A percentile compares a stretch with the other conserved stretches of the same genome.
Conservation (phyloP, 2,888 invertebrate species). For the Drosophila longiperda region DNA sequence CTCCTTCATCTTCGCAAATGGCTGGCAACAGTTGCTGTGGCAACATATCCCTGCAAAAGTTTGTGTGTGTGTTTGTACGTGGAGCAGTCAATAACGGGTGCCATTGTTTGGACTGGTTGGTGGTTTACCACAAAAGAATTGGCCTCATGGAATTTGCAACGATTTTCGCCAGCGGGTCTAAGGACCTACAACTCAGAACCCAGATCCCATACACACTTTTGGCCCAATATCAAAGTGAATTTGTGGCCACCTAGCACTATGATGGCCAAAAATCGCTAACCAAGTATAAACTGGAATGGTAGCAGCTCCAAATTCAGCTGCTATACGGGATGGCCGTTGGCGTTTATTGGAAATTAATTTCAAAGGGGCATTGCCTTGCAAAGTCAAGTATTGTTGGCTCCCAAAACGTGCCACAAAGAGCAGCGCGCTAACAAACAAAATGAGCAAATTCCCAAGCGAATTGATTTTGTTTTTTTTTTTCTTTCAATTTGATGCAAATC, state of each 20-base stretch:
- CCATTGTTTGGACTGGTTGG: constrained; percentile 45
- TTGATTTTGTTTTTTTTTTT: constrained; percentile 1
- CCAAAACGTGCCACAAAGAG: constrained; percentile 22
- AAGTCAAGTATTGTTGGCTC: constrained; percentile 20
- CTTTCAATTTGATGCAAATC: constrained; percentile 25
- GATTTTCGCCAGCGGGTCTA: constrained; percentile 27
- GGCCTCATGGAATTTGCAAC: constrained; percentile 49
- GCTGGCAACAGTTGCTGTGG: constrained; percentile 37
- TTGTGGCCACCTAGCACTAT: constrained; percentile 39
- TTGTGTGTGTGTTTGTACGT: constrained; percentile 12
- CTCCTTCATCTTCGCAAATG: neutral
- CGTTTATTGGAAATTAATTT: constrained; percentile 59
- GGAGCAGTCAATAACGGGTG: constrained; percentile 41
- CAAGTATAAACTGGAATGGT: constrained; percentile 29
- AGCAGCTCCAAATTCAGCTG: neutral
- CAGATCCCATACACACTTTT: constrained; percentile 21
- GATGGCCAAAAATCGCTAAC: constrained; percentile 25
- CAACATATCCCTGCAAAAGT: constrained; percentile 5
- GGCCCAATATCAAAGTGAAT: constrained; percentile 50
- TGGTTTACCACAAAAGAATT: constrained; percentile 37
- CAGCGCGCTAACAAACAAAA: constrained; percentile 10
- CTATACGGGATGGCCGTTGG: neutral
- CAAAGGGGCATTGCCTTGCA: constrained; percentile 6
- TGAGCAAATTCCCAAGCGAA: constrained; percentile 25
- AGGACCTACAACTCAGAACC: neutral